Base-by-base conservation (phyloP, 2,888 invertebrate species). In the Carcina quercana region DNA sequence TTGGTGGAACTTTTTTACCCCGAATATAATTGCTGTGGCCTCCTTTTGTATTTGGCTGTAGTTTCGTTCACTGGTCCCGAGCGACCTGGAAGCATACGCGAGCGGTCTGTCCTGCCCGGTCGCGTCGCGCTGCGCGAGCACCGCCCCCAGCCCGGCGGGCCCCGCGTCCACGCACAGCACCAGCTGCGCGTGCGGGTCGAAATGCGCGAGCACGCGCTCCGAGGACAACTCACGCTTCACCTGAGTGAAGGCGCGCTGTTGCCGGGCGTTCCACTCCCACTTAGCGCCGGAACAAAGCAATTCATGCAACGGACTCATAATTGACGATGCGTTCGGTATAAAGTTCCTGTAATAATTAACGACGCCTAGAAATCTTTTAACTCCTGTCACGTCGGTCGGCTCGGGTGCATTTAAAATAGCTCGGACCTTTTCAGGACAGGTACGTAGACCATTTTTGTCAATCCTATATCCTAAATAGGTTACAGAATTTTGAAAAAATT, bases 281-380 rank as follows among this genome's bases (percentile, higher is more conserved):
- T 37, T 25, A 2, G 27, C 28, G 26, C 28, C 27, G 17, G 37
- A 8, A 1, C 34, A 13, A 11, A 37, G 21, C 13, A 47, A 13
- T 15, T 34, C 28, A 34, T 51, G 42, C 1, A 53, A 32, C 0
- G 54, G 47, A 10, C 24, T 34, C 11, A 53, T 21, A 3, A 44
- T 6, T 0, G 40, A 11, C 0, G 50, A 47, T 2, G 47, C 46
- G 15, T 44, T 40, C 0, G 49, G 52, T 17, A 52, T 41, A 35
- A 50, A 51, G 37, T 44, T 45, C 10, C 48, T 36, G 29, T 53
- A 52, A 32, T 52, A 53, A 38, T 50, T 53, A 2, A 47, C 35
- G 0, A 54, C 13, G 0, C 53, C 53, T 26, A 52, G 28, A 35
- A 52, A 53, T 12, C 43, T 28, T 30, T 53, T 44, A 4, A 51